Evolutionary conservation across 2,113 vertebrate genomes (phyloP).

Genomic region (Madoqua kirkii): DNA sequence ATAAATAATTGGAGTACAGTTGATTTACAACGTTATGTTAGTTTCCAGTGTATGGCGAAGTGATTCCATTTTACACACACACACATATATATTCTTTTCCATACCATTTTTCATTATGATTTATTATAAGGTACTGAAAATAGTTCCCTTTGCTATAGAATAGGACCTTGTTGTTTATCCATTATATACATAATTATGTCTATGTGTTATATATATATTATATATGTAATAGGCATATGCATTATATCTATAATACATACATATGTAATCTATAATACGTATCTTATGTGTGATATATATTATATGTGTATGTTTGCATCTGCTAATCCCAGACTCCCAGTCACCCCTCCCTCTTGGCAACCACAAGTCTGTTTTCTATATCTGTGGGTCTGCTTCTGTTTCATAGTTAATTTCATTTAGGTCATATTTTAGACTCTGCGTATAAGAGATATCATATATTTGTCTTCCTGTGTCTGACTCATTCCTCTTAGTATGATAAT

Average conservation of each 20-base stretch:
- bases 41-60: background rate
- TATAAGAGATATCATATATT: background rate
- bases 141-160: background rate
- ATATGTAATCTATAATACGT: no score
- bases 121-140: background rate
- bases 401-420: background rate
- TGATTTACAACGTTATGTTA: background rate
- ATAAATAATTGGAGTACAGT: background rate
- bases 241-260: no score
- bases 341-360: background rate
- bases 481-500: background rate
- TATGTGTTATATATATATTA: background rate
- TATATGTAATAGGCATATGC: no score
- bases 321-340: background rate
- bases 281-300: no score
- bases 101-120: background rate
- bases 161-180: background rate
- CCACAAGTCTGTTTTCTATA: background rate
- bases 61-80: background rate
- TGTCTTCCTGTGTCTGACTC: background rate
- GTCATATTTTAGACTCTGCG: background rate
- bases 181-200: background rate
- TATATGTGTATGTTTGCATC: background rate
- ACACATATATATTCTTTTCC: background rate
- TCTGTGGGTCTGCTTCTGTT: background rate